Evolutionary conservation across 2,113 vertebrate genomes (phyloP).

Genomic region (Antennarius striatus): DNA sequence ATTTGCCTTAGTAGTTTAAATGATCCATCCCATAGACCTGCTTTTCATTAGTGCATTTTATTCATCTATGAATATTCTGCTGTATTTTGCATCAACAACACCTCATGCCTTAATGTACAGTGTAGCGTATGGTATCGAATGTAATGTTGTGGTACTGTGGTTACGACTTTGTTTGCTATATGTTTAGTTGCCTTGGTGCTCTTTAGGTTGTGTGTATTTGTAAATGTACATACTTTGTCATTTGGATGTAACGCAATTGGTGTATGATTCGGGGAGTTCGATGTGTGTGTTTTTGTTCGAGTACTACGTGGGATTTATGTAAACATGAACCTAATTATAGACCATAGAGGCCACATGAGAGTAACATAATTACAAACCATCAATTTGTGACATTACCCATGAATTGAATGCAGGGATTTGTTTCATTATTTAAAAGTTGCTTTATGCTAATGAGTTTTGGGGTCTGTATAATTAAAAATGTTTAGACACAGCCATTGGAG

Average conservation of each 20-base stretch:
- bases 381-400: constrained; percentile 50
- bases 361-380: constrained; percentile 34
- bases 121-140: constrained; percentile 66
- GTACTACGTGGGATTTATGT: constrained; percentile 33
- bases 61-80: constrained; percentile 50
- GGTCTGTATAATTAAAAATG: constrained; percentile 33
- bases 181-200: constrained; percentile 63
- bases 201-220: constrained; percentile 52
- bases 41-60: constrained; percentile 60
- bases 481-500: constrained; percentile 28
- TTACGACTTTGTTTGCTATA: constrained; percentile 63
- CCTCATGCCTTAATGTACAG: constrained; percentile 84
- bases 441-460: constrained; percentile 46
- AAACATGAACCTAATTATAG: constrained; percentile 35
- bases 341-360: constrained; percentile 35
- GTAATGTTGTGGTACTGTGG: constrained; percentile 64
- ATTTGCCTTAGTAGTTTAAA: constrained; percentile 36
- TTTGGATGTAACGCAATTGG: constrained; percentile 53
- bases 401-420: constrained; percentile 72
- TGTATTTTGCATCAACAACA: constrained; percentile 67
- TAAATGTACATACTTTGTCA: constrained; percentile 57
- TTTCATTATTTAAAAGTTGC: constrained; percentile 44
- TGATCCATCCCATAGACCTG: constrained; percentile 38
- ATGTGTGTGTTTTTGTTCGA: constrained; percentile 39
- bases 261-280: constrained; percentile 20